Base-by-base conservation (phyloP, 2,113 vertebrate genomes). In the Psittacus erithacus region DNA sequence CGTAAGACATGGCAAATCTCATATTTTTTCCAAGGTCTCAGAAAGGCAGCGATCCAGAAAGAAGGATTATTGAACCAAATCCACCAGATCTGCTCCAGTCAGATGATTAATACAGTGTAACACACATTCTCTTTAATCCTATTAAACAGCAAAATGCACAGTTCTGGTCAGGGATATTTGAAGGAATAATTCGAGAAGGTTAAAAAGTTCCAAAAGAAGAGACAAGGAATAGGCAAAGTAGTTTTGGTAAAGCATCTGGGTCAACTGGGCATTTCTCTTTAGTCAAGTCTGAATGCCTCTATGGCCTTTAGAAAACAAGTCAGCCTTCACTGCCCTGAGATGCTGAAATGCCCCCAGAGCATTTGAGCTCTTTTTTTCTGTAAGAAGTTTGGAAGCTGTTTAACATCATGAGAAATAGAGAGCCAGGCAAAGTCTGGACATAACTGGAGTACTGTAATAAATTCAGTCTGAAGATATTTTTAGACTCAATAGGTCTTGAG, bases 81-180 rank as follows among this genome's bases (percentile, higher is more conserved):
- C 93, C 91, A 93, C 90, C 88, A 93, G 95, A 90, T 93, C 91
- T 95, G 74, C 94, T 93, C 77, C 94, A 97, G 94, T 96, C 97
- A 96, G 96, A 97, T 96, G 93, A 97, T 95, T 95, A 95, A 97
- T 92, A 85, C 60, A 83, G 82, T 14, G 53, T 55, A 55, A 55
- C 53, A 55, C 53, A 55, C 53, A 55, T 55, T 33, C 53, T 55
- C 53, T 55, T 55, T 55, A 55, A 55, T 55, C 53, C 53, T 55
- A 13, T 55, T 55, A 55, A 55, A 55, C 53, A 55, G 53, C 53
- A 33, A 55, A 55, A 94, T 33, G 60, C 92, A 64, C 88, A 84
- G 95, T 95, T 97, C 92, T 94, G 73, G 64, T 76, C 47, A 83
- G 53, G 41, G 82, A 38, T 90, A 63, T 77, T 90, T 87, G 82